Conservation (phyloP, 2,888 invertebrate genomes). For the Catocala nupta region DNA sequence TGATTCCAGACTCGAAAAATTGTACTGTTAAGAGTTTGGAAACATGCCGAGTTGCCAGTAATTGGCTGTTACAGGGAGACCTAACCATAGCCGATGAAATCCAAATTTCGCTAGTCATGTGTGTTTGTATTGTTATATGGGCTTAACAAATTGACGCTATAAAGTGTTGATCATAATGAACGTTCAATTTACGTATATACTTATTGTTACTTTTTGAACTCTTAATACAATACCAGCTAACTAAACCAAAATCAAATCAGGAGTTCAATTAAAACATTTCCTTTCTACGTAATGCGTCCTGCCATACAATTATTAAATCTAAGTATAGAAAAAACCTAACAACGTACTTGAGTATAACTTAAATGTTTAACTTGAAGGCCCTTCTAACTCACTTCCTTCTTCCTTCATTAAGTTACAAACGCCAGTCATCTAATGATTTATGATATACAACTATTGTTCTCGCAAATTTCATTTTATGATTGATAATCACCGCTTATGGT, state of each 20-base stretch:
- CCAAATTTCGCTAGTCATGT: no score
- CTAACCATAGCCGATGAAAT: no score
- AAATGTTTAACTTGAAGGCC: slow-evolving; percentile 31
- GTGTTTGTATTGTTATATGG: no score
- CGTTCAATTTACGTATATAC: no score
- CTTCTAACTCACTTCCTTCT: slow-evolving; percentile 45
- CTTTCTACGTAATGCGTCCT: slow-evolving; percentile 17
- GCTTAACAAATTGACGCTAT: no score
- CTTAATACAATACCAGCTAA: neutral
- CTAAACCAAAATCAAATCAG: neutral
- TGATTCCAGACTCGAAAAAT: no score
- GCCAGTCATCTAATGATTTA: slow-evolving; percentile 46
- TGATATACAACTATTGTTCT: slow-evolving; percentile 34
- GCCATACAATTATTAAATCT: slow-evolving; percentile 3
- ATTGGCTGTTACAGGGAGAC: no score
- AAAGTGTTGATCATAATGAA: no score
- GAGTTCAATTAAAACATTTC: slow-evolving; percentile 10
- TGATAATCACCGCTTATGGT: slow-evolving; percentile 17
- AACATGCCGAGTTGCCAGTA: no score
- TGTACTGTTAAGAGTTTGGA: no score
- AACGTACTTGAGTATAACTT: slow-evolving; percentile 10
- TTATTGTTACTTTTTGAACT: no score
- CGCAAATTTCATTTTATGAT: slow-evolving; percentile 21
- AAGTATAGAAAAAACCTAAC: slow-evolving; percentile 10
- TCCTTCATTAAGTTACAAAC: slow-evolving; percentile 35